phyloP scores from a whole-genome alignment of 1,140 invertebrate species.

The Aphidius ervi region DNA sequence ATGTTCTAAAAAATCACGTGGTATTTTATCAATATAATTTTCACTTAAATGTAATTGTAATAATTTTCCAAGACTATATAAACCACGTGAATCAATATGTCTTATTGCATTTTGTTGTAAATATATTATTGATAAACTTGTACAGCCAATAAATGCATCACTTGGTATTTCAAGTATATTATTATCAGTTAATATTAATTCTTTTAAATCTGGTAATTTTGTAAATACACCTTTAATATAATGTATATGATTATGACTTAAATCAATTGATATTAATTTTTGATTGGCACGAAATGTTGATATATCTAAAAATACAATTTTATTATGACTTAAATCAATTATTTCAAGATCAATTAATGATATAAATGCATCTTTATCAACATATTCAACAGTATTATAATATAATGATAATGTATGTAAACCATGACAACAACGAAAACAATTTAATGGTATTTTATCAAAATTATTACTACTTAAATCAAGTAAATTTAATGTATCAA shows the following conservation, averaged over 20 bases:
- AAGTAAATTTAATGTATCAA: constrained; percentile 69
- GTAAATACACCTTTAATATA: constrained; percentile 77
- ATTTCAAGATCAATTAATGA: constrained; percentile 72
- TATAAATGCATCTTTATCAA: constrained; percentile 74
- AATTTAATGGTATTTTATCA: constrained; percentile 66
- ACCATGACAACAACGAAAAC: constrained; percentile 74
- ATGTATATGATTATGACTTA: constrained; percentile 86
- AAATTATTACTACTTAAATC: constrained; percentile 86
- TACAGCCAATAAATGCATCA: constrained; percentile 75
- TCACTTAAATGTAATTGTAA: constrained; percentile 80
- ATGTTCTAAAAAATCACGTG: constrained; percentile 67
- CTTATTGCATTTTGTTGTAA: constrained; percentile 83
- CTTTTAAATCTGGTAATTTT: constrained; percentile 71
- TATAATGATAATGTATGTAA: constrained; percentile 76
- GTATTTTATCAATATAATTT: constrained; percentile 78
- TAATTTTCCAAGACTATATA: constrained; percentile 68
- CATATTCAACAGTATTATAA: constrained; percentile 73
- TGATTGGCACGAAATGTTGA: constrained; percentile 71
- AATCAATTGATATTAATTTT: constrained; percentile 73
- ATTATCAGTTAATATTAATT: constrained; percentile 85
- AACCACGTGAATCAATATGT: constrained; percentile 68
- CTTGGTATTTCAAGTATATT: constrained; percentile 80
- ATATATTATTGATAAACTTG: constrained; percentile 75
- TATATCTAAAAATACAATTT: constrained; percentile 69
- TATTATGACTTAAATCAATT: constrained; percentile 83